These are phyloP conservation scores for Sclerodermus sp. DNA, from an alignment of 2,888 invertebrate species.

Conservation along the genomic window DNA sequence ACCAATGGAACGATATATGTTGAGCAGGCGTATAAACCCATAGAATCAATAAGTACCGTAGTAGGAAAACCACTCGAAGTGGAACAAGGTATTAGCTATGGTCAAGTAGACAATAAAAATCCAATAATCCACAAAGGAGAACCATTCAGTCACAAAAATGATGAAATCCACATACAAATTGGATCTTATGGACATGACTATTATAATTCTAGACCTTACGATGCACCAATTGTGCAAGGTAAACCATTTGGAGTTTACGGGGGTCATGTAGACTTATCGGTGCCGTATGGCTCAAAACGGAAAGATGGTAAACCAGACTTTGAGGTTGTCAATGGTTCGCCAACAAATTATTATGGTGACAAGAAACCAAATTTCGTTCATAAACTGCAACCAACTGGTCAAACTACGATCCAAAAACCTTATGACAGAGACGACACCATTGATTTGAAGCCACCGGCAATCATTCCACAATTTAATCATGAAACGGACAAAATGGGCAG, in stretches of 20 bases:
- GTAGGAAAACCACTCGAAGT: conserved; percentile 34
- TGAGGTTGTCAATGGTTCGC: conserved; percentile 36
- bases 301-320: conserved; percentile 25
- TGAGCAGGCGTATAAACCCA: conserved; percentile 18
- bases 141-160: conserved; percentile 20
- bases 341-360: conserved; percentile 25
- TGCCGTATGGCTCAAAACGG: conserved; percentile 26
- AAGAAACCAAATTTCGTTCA: conserved; percentile 14
- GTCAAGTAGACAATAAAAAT: conserved; percentile 17
- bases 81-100: conserved; percentile 20
- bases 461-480: conserved; percentile 27
- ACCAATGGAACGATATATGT: conserved; percentile 9
- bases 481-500: conserved; percentile 38
- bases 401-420: conserved; percentile 10
- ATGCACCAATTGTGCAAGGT: conserved; percentile 32
- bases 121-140: conserved; percentile 11
- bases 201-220: conserved; percentile 28
- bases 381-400: conserved; percentile 13
- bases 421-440: conserved; percentile 33
- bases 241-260: conserved; percentile 34
- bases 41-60: conserved; percentile 25
- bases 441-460: conserved; percentile 42
- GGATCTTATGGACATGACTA: conserved; percentile 20
- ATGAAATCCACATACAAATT: conserved; percentile 8
- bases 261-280: conserved; percentile 19